phyloP scores from a whole-genome alignment of 2,113 vertebrate genomes.

The Toxotes jaculatrix region DNA sequence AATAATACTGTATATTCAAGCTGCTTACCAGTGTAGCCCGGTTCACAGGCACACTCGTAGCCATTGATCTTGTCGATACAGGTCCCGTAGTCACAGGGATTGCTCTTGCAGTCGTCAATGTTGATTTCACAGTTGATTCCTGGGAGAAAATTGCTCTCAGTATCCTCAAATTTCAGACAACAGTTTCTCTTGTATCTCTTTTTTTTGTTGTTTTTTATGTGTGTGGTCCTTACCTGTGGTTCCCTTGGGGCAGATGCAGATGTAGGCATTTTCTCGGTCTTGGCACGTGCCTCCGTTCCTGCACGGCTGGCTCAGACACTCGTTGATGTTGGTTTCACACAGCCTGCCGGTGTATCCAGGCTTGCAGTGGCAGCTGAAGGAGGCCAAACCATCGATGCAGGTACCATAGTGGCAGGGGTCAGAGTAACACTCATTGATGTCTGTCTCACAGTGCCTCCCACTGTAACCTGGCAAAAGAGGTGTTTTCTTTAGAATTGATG shows the following conservation, averaged over 20 bases:
- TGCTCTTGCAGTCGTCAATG: constrained; percentile 94
- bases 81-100: constrained; percentile 91
- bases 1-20: background rate
- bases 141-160: constrained; percentile 58
- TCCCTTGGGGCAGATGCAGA: constrained; percentile 92
- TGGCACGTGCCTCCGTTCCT: constrained; percentile 93
- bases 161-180: background rate
- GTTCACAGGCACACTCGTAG: constrained; percentile 93
- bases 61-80: constrained; percentile 95
- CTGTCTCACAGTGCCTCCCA: constrained; percentile 89
- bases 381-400: constrained; percentile 90
- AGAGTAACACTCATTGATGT: constrained; percentile 91
- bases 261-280: constrained; percentile 90
- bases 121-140: constrained; percentile 95
- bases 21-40: constrained; percentile 91
- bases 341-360: constrained; percentile 92
- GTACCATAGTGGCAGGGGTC: constrained; percentile 94
- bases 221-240: constrained; percentile 86
- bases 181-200: background rate
- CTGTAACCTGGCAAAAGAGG: constrained; percentile 86
- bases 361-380: constrained; percentile 91
- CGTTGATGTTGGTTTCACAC: constrained; percentile 95
- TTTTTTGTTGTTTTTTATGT: background rate
- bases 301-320: constrained; percentile 95
- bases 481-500: background rate